Evolutionary conservation across 2,888 invertebrate species (phyloP).

Genomic region (Tubulanus polymorphus): DNA sequence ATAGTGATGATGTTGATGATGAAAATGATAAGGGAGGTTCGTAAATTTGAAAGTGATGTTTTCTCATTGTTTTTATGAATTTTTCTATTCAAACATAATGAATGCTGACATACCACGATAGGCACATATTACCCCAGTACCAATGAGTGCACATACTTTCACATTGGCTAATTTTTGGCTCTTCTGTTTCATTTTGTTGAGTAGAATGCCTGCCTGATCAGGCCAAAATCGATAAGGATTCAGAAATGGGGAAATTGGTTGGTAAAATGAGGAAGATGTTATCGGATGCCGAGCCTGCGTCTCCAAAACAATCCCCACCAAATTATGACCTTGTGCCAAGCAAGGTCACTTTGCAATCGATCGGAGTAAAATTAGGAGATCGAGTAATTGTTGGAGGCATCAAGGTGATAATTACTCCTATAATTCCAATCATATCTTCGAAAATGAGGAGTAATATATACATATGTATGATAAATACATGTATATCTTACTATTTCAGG

Average conservation of each 20-base stretch:
- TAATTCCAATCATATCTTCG: not conserved
- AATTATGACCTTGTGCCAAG: slow-evolving; percentile 44
- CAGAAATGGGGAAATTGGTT: slow-evolving; percentile 50
- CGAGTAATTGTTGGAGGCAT: slow-evolving; percentile 51
- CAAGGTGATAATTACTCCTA: slow-evolving; percentile 35
- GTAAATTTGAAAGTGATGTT: too few species aligned
- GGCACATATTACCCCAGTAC: too few species aligned
- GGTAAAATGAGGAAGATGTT: slow-evolving; percentile 48
- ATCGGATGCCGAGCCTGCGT: slow-evolving; percentile 35
- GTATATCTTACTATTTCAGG: slow-evolving; percentile 30
- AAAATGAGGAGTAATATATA: too few species aligned
- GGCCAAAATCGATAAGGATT: slow-evolving; percentile 45
- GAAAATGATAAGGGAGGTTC: too few species aligned
- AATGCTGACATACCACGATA: too few species aligned
- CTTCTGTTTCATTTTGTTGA: slow-evolving; percentile 22
- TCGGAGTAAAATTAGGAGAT: slow-evolving; percentile 54
- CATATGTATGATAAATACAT: too few species aligned
- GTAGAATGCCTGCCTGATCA: slow-evolving; percentile 55
- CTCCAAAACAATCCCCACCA: slow-evolving; percentile 32
- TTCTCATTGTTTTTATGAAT: too few species aligned
- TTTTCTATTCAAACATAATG: too few species aligned
- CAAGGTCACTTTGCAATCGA: slow-evolving; percentile 49
- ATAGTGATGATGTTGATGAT: too few species aligned
- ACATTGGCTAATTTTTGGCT: too few species aligned
- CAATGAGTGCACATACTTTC: too few species aligned